Evolutionary conservation across 2,888 invertebrate species (phyloP), one percentile per base, ranked within the genome.

Genomic region (Pasiphila rectangulata): DNA sequence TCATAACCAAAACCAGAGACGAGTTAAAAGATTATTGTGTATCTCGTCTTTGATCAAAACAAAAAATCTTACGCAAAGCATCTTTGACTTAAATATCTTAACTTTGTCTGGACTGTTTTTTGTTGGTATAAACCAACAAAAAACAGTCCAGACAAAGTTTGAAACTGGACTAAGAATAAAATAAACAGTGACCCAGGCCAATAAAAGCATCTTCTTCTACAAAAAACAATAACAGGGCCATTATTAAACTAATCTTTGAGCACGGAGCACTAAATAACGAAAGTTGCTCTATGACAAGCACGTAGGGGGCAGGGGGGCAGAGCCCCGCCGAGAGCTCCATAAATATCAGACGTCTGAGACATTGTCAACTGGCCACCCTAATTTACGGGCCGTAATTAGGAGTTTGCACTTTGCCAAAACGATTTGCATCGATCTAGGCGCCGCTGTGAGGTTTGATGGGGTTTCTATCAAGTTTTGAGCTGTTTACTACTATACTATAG

Each of bases 401-500:
- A 87, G 85, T 86, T 87, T 86, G 87, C 87, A 87, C 86, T 86
- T 81, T 87, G 85, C 86, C 83, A 85, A 83, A 87, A 78, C 86
- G 84, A 86, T 86, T 86, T 84, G 82, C 83, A 84, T 85, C 85
- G 85, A 83, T 84, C 83, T 77, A 61, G 63, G 48, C 57, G 57
- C 9, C 10, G 12, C 21, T 41, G 29, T 29, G 43, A 41, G 40
- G 30, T 27, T 46, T 51, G 36, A 50, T 27, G 39, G 19, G 10
- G n/a, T 38, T 34, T 38, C 19, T 44, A 25, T 24, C 13, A 40
- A 30, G 19, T 19, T 34, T 20, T 4, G 24, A n/a, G n/a, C n/a
- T n/a, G n/a, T n/a, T n/a, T n/a, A n/a, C n/a, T 21, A 21, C 3
- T n/a, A 6, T 2, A 24, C n/a, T n/a, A n/a, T n/a, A n/a, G n/a